Base-by-base conservation (phyloP, 2,888 invertebrate genomes). In the Zaprionus lineosus region DNA sequence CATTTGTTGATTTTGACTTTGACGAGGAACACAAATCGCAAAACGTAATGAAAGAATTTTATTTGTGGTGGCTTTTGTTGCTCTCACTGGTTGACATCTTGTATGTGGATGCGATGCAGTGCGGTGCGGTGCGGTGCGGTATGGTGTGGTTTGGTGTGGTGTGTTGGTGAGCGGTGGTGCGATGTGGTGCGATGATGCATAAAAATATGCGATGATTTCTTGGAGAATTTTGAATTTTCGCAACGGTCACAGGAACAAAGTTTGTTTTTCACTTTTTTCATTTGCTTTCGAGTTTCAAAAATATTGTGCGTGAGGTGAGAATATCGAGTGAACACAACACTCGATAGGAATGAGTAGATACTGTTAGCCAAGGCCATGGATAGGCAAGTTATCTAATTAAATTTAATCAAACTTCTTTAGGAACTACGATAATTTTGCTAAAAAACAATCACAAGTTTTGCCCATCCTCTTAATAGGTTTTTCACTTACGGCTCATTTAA, bases 401-500 rank as follows among this genome's bases (percentile, higher is more conserved):
- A n/a, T n/a, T n/a, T n/a, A n/a, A n/a, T n/a, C n/a, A n/a, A n/a
- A n/a, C n/a, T n/a, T n/a, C n/a, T n/a, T n/a, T n/a, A n/a, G n/a
- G n/a, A n/a, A n/a, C n/a, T n/a, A n/a, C n/a, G n/a, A n/a, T n/a
- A n/a, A n/a, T n/a, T n/a, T n/a, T n/a, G n/a, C n/a, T n/a, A n/a
- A n/a, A n/a, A n/a, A 48, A 40, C 34, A 47, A 8, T 37, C 11
- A 26, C 6, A 29, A 4, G 8, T 24, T 24, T 33, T 56, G 41
- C 34, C 39, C 26, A 26, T 34, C 16, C 11, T 3, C 31, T 33
- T 21, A 2, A 3, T 14, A n/a, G 34, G 21, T 21, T 18, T 14
- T 24, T n/a, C 28, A 12, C 11, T 24, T 16, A 33, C n/a, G 43
- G 15, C 81, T 79, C 81, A 55, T 75, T 74, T 61, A 8, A 37